Evolutionary conservation across 2,888 invertebrate species (phyloP), one percentile per base, ranked within the genome.

Genomic region (Caenorhabditis doughertyi): DNA sequence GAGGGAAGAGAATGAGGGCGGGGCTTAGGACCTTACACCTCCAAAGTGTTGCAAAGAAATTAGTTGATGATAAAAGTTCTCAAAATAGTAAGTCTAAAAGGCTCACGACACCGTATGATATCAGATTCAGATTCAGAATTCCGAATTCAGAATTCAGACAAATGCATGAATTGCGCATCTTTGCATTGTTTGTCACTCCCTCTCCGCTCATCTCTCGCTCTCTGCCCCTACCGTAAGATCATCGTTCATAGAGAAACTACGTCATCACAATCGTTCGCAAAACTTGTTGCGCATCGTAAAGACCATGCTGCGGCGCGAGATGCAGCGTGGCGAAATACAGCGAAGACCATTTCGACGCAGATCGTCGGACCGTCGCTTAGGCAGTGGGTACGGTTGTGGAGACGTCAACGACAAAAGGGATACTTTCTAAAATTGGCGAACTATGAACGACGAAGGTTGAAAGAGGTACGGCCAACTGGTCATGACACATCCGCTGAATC

Each of bases 381-480:
- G 49, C 27, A 68, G 49, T 39, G 72, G 42, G 77, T 80, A 79
- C 79, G 29, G 64, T 79, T n/a, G 25, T 25, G 55, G 79, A 79
- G 79, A 71, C 56, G 4, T 44, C 25, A 44, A 35, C 25, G 27
- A 5, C 44, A 5, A 68, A 73, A 70, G 73, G 68, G 77, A 82
- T 67, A 82, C 71, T 82, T 81, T 72, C 73, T 62, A 79, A 82
- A 79, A 84, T 82, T 77, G 79, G 77, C 85, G 85, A 85, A 85
- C 85, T 85, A 82, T 82, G 85, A 85, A 85, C 85, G 85, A 85
- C 83, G 76, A 85, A 84, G 80, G 84, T 84, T 84, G 82, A 82
- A 72, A 68, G 58, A 55, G 60, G 77, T 68, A 53, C 60, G 60
- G 64, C 64, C 67, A 67, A 49, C 70, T 67, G 76, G 68, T 68